Evolutionary conservation across 2,888 invertebrate species (phyloP).

Genomic region (Cylindroiulus punctatus): DNA sequence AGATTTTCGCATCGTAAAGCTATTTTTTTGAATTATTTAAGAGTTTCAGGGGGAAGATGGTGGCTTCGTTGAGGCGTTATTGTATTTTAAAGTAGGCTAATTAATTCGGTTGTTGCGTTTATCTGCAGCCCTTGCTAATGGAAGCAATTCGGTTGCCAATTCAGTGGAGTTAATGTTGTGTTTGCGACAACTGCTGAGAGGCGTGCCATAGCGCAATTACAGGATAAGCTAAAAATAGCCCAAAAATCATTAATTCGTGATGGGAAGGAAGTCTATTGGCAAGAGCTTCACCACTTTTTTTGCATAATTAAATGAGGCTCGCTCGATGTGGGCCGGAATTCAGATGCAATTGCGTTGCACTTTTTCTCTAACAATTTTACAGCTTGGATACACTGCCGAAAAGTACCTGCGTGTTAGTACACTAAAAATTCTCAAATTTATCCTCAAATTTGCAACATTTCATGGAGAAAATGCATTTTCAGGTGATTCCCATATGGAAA

Average conservation of each 20-base stretch:
- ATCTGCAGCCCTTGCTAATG: not conserved
- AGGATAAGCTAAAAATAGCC: not conserved
- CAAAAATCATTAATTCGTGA: not conserved
- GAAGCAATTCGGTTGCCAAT: not conserved
- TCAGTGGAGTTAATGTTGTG: not conserved
- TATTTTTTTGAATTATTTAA: too few relatives aligned
- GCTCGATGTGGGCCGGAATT: not conserved
- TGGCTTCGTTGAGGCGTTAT: not conserved
- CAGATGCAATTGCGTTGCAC: not conserved
- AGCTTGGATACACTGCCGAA: too few relatives aligned
- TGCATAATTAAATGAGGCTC: slow-evolving; percentile 6
- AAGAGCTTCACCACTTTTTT: not conserved
- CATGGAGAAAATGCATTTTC: too few relatives aligned
- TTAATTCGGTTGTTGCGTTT: slow-evolving; percentile 10
- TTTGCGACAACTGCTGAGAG: not conserved
- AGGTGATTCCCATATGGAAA: too few relatives aligned
- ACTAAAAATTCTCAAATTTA: too few relatives aligned
- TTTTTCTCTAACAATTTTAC: too few relatives aligned
- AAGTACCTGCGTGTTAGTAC: too few relatives aligned
- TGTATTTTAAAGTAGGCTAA: not conserved
- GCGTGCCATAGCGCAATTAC: slow-evolving; percentile 5
- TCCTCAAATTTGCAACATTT: too few relatives aligned
- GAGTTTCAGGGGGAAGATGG: too few relatives aligned
- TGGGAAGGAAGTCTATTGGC: not conserved
- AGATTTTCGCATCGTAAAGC: too few relatives aligned